A percentile compares a stretch with the other conserved stretches of the same genome.
phyloP scores from a whole-genome alignment of 2,888 invertebrate species.

The Nemoura dubitans region DNA sequence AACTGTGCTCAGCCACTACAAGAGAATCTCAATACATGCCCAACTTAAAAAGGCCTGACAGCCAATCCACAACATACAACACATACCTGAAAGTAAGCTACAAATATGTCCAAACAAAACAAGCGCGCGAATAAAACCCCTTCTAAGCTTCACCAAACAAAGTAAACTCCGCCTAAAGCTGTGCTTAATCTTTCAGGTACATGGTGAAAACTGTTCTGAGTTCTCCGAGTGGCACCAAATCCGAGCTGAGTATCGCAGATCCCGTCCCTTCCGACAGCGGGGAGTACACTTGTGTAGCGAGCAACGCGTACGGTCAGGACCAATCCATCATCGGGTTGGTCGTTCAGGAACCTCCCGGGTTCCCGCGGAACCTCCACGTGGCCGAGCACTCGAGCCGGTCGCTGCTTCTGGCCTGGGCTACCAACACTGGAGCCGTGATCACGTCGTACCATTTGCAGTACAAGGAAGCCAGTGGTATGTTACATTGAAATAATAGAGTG shows the following conservation, averaged over 20 bases:
- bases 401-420: conserved; percentile 67
- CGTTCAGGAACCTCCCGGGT: conserved; percentile 69
- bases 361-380: conserved; percentile 67
- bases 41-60: no score
- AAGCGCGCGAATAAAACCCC: no score
- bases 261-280: conserved; percentile 65
- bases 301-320: conserved; percentile 71
- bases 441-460: conserved; percentile 68
- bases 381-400: conserved; percentile 67
- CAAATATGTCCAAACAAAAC: no score
- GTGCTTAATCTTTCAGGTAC: conserved; percentile 54
- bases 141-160: no score
- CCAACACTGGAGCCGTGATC: conserved; percentile 62
- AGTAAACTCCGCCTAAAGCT: no score
- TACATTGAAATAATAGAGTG: no score
- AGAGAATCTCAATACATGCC: no score
- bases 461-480: conserved; percentile 66
- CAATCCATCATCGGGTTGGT: conserved; percentile 60
- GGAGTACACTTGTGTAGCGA: conserved; percentile 70
- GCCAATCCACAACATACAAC: no score
- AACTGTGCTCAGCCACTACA: conserved; percentile 58
- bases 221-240: conserved; percentile 61
- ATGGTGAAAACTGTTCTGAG: conserved; percentile 58
- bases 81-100: no score
- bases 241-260: conserved; percentile 66